A percentile compares a stretch with the other conserved stretches of the same genome.
Conservation (phyloP, 1,140 invertebrate species). For the Caenorhabditis latens region DNA sequence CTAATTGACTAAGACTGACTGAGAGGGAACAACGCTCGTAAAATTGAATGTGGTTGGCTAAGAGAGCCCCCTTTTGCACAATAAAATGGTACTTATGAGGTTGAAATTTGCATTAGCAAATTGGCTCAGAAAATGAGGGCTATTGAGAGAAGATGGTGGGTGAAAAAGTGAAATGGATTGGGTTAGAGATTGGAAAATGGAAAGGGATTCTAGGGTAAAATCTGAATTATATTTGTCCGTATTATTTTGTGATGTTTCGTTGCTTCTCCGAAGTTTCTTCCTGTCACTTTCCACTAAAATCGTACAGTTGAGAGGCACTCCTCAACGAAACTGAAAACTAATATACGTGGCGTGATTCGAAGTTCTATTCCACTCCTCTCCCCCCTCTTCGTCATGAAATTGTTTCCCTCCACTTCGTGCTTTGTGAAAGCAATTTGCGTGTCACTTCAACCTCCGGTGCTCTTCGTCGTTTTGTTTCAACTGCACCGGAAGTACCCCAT, state of each 20-base stretch:
- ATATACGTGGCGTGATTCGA: constrained; percentile 8
- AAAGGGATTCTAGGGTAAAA: neutral
- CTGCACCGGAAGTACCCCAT: constrained; percentile 52
- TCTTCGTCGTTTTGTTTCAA: constrained; percentile 33
- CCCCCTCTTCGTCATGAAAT: neutral
- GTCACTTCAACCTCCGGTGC: constrained; percentile 50
- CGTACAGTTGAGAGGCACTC: constrained; percentile 4
- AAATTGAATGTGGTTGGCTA: neutral
- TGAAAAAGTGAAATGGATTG: neutral
- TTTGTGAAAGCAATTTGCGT: constrained; percentile 49
- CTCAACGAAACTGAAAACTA: neutral
- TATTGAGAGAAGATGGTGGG: neutral
- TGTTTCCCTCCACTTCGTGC: constrained; percentile 14
- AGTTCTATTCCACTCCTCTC: neutral
- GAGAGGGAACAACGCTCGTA: constrained; percentile 51
- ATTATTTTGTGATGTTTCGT: too few relatives aligned
- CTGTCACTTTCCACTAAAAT: neutral
- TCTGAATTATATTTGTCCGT: too few relatives aligned
- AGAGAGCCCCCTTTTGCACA: constrained; percentile 20
- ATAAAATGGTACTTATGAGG: constrained; percentile 55
- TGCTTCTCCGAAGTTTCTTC: neutral
- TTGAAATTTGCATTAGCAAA: constrained; percentile 56
- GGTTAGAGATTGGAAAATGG: neutral
- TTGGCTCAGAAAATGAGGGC: constrained; percentile 42
- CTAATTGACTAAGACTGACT: constrained; percentile 48